Evolutionary conservation across 2,888 invertebrate genomes (phyloP), one percentile per base, ranked within the genome.

Genomic region (Anthophora plumipes): DNA sequence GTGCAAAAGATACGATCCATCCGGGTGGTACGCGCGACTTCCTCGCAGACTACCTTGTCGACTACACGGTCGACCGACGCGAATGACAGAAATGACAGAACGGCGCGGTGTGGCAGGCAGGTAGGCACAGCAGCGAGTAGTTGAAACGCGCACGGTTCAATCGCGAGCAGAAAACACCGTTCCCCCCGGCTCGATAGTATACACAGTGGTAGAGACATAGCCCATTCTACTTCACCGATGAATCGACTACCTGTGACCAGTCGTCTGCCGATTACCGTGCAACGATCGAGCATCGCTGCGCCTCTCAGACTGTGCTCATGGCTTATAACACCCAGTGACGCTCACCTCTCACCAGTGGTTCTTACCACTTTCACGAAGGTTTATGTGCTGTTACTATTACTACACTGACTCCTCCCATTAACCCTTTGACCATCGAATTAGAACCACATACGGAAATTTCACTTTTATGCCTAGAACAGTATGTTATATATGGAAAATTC

Each of bases 241-340:
- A 63, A 75, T 79, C 61, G 74, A 66, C 81, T 79, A 80, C 81
- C 66, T 81, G 75, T 68, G 66, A 69, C 68, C 70, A 61, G 74
- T 70, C 57, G 74, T 70, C 57, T 68, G 71, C 61, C 70, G 69
- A 70, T 79, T 64, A 50, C 64, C 46, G n/a, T 37, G 20, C 61
- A 37, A 20, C 68, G 39, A 69, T 63, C 75, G 48, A n/a, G 43
- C 46, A 54, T 46, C 43, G 43, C 17, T 63, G 54, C 61, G 12
- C 41, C 39, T 43, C 20, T 59, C 11, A 41, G 41, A 22, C 6
- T 14, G 39, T 39, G 8, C 11, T 41, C 41, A 11, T 6, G 41
- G 11, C 8, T 41, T 20, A 20, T 59, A n/a, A 3, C 71, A 22
- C 55, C 37, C 75, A 63, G 71, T 55, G 70, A 55, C 50, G 55